Evolutionary conservation across 2,888 invertebrate species (phyloP).

Genomic region (Campaea margaritaria): DNA sequence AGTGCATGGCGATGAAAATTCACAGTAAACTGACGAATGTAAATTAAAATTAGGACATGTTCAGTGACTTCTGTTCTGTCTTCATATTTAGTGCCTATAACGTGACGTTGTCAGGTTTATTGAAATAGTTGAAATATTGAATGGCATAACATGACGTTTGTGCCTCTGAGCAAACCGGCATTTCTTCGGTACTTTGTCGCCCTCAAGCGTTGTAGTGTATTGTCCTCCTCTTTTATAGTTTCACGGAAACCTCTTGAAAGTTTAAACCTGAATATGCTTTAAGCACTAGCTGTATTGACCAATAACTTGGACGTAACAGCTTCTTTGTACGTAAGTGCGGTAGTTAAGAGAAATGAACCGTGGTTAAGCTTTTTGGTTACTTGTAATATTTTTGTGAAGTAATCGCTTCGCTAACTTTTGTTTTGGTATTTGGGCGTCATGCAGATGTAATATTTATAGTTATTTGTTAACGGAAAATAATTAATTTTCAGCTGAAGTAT

Average conservation of each 20-base stretch:
- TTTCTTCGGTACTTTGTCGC: no score
- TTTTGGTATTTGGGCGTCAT: neutral
- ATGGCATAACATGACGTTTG: no score
- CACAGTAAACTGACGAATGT: neutral
- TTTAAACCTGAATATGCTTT: constrained; percentile 28
- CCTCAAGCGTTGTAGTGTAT: no score
- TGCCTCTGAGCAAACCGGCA: no score
- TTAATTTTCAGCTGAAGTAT: no score
- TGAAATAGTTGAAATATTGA: neutral
- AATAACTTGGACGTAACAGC: constrained; percentile 48
- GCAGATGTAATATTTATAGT: no score
- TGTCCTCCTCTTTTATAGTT: no score
- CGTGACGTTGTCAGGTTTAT: neutral
- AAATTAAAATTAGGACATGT: no score
- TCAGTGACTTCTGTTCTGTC: no score
- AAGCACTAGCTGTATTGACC: constrained; percentile 40
- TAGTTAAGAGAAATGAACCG: constrained; percentile 52
- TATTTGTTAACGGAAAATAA: no score
- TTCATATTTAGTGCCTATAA: neutral
- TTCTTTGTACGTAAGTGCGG: constrained; percentile 51
- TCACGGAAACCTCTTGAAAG: constrained; percentile 15
- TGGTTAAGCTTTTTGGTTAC: constrained; percentile 13
- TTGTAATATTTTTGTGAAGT: neutral
- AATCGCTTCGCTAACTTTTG: neutral
- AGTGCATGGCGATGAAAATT: no score